These are phyloP conservation scores for Temnothorax nylanderi DNA, from an alignment of 1,140 invertebrate genomes.

Conservation along the genomic window DNA sequence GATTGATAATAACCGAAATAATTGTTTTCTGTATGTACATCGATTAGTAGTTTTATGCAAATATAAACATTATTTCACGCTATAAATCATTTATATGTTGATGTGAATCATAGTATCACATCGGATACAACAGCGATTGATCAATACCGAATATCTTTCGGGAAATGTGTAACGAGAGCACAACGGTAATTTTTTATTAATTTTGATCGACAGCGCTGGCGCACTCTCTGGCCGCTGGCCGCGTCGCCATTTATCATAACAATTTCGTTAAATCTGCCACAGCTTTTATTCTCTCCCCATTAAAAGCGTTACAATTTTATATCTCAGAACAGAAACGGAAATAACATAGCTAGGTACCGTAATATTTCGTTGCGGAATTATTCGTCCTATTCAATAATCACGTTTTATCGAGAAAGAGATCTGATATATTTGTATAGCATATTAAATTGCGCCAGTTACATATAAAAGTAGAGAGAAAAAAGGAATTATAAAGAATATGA, in stretches of 20 bases:
- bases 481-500: neutral
- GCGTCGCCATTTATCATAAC: constrained; percentile 45
- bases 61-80: neutral
- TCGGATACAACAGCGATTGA: constrained; percentile 7
- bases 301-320: neutral
- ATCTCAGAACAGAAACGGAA: neutral
- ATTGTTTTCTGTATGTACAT: constrained; percentile 31
- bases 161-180: neutral
- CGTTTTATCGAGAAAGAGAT: neutral
- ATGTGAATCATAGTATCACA: constrained; percentile 12
- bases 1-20: constrained; percentile 13
- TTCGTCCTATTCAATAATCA: neutral
- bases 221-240: no score
- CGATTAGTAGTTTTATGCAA: constrained; percentile 7
- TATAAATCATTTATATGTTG: constrained; percentile 17
- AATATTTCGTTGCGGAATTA: neutral
- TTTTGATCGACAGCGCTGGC: constrained; percentile 28
- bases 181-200: constrained; percentile 52
- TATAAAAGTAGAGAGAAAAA: no score
- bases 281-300: constrained; percentile 15
- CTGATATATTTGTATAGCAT: neutral
- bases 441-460: neutral
- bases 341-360: neutral
- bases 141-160: constrained; percentile 13
- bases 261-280: constrained; percentile 18